Base-by-base conservation (phyloP, 2,797 vertebrate species). In the Stomatorhinus walkeri region DNA sequence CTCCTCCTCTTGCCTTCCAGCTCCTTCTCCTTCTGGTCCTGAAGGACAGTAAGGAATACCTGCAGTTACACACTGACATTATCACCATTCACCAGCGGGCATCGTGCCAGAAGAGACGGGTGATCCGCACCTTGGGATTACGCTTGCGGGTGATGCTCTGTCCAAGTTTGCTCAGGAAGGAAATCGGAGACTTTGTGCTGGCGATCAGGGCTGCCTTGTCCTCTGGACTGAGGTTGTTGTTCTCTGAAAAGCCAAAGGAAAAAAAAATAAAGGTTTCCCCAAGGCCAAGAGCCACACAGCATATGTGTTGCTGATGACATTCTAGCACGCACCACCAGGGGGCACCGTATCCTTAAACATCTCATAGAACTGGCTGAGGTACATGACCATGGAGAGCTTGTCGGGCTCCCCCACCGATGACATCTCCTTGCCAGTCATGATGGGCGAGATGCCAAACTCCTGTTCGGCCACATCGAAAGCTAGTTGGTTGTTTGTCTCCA, bases 351-450 rank as follows among this genome's bases (percentile, higher is more conserved):
- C 98, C 94, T 96, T 98, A 93, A 99, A 99, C 98, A 99, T 99
- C 95, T 99, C 98, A 0, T 99, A 99, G 95, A 99, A 99, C 96
- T 99, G 98, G n/a, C 97, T 99, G 94, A 99, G 97, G 95, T 99
- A 99, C 97, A 99, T 98, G 93, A 99, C 98, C 98, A 99, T 99
- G 0, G 98, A 98, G 48, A 99, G 95, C 72, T 99, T 98, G 94
- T 99, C 98, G 0, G 98, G 98, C 91, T 98, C 98, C 16, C 96
- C 97, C 0, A 99, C 98, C 0, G 95, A 96, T 1, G 97, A 97
- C 98, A 99, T 99, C 92, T 99, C 98, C 92, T 98, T 98, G 92
- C 98, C 98, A 1, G 98, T 99, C 98, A 99, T 99, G 93, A 98
- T 99, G 79, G 98, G 98, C 22, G 97, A 98, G 91, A 99, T 98